A percentile compares a stretch with the other conserved stretches of the same genome.
Evolutionary conservation across 2,888 invertebrate species (phyloP).

Genomic region (Uloborus plumipes): DNA sequence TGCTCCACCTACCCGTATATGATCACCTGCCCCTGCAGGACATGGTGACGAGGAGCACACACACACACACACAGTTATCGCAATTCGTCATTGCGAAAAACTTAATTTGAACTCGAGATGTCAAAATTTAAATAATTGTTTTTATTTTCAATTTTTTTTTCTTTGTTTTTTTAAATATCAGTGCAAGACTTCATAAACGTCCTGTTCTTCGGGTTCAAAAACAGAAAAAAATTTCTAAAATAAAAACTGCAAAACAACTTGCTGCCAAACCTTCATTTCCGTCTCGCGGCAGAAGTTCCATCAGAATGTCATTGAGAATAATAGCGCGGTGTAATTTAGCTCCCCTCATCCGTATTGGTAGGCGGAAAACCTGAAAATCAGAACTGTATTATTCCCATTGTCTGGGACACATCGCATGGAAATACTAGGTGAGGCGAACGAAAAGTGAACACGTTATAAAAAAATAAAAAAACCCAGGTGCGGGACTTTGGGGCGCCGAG

Average conservation of each 20-base stretch:
- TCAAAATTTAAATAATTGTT: no score
- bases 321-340: not conserved
- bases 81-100: no score
- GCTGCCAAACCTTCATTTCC: not conserved
- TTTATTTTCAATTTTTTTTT: no score
- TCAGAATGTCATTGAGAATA: not conserved
- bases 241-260: not conserved
- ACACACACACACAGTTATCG: no score
- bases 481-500: constrained; percentile 42
- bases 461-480: constrained; percentile 47
- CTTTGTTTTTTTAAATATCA: no score
- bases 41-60: no score
- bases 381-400: constrained; percentile 21
- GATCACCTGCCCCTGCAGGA: no score
- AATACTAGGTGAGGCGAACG: not conserved
- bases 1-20: no score
- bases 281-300: not conserved
- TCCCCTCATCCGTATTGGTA: not conserved
- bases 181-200: no score
- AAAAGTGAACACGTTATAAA: not conserved
- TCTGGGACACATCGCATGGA: constrained; percentile 2
- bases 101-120: no score
- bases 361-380: not conserved
- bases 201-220: no score
- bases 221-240: no score